Conservation (phyloP, 2,797 vertebrate genomes). For the Pseudochromis fuscus region DNA sequence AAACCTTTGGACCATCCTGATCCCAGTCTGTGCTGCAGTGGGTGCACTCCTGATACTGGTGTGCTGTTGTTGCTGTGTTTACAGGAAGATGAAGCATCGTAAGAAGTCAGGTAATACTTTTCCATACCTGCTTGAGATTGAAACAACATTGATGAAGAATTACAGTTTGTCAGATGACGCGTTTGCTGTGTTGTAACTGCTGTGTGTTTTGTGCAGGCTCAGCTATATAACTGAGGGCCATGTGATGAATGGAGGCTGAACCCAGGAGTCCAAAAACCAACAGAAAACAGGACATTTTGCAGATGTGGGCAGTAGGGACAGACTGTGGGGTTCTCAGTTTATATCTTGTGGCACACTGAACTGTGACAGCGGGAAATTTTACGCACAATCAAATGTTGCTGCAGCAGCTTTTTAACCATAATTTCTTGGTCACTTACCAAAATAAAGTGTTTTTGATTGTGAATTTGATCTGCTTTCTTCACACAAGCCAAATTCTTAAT, state of each 20-base stretch:
- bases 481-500: too few relatives aligned
- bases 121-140: not conserved
- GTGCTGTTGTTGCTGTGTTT: constrained; percentile 21
- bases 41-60: constrained; percentile 24
- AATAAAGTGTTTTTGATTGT: too few relatives aligned
- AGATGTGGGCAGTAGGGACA: not conserved
- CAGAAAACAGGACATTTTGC: not conserved
- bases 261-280: not conserved
- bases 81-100: not conserved
- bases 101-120: constrained; percentile 46
- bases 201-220: constrained; percentile 9
- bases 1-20: not conserved
- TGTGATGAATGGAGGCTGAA: not conserved
- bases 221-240: not conserved
- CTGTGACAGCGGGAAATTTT: too few relatives aligned
- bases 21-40: not conserved
- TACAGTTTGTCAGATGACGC: not conserved
- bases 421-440: too few relatives aligned
- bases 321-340: not conserved
- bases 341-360: not conserved
- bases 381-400: too few relatives aligned
- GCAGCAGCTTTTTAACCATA: too few relatives aligned
- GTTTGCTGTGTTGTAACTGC: not conserved
- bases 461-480: too few relatives aligned
- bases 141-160: not conserved